phyloP scores from a whole-genome alignment of 2,113 vertebrate genomes.

The Neolamprologus tretocephalus region DNA sequence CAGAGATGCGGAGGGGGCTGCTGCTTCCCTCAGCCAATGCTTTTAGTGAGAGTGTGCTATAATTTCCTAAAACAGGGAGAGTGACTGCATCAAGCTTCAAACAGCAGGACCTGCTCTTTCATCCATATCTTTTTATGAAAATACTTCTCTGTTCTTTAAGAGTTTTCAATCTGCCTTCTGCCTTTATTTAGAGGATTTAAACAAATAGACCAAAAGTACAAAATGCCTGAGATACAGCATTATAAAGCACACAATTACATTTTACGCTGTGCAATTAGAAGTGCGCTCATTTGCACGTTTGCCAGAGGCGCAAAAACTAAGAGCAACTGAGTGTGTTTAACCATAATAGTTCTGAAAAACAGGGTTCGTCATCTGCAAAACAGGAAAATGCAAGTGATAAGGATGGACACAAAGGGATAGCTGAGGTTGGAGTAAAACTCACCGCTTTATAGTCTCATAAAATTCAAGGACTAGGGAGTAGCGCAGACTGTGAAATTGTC shows the following conservation, averaged over 20 bases:
- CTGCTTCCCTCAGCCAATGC: slow-evolving; percentile 8
- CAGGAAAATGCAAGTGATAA: neutral
- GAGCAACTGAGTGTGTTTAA: neutral
- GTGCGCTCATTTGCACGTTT: slow-evolving; percentile 15
- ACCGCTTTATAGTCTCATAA: neutral
- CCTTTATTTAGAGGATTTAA: neutral
- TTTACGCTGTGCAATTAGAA: slow-evolving; percentile 12
- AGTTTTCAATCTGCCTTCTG: neutral
- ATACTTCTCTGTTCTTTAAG: slow-evolving; percentile 8
- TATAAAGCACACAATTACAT: neutral
- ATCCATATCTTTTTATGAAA: slow-evolving; percentile 29
- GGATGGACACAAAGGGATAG: neutral
- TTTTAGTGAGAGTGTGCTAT: slow-evolving; percentile 45
- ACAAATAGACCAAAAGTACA: neutral
- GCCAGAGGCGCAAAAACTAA: neutral
- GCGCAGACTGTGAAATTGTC: neutral
- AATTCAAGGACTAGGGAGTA: neutral
- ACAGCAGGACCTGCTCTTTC: slow-evolving; percentile 37
- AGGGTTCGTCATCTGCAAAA: slow-evolving; percentile 14
- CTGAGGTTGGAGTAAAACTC: neutral
- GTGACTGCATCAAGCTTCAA: slow-evolving; percentile 47
- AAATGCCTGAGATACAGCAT: neutral
- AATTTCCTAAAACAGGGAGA: slow-evolving; percentile 52
- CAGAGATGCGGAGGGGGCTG: neutral
- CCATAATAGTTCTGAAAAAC: neutral